Evolutionary conservation across 2,888 invertebrate species (phyloP).

Genomic region (Agriotes lineatus): DNA sequence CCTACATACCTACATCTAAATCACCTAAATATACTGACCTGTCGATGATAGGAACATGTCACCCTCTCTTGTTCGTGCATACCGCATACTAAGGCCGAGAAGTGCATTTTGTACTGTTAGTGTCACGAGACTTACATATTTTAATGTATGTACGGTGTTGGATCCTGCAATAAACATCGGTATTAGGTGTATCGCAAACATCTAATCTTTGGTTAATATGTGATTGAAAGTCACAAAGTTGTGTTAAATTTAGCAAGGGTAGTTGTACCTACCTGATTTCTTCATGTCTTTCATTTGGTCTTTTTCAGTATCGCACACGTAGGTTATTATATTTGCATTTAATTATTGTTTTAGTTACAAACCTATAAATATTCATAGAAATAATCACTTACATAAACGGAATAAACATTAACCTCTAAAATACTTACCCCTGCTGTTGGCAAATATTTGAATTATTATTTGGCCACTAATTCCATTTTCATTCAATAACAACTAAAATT

Average conservation of each 20-base stretch:
- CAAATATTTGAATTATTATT: neutral
- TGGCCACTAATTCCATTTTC: neutral
- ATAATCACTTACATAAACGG: neutral
- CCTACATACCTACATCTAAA: no score
- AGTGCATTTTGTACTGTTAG: conserved; percentile 97
- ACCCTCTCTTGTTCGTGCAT: conserved; percentile 88
- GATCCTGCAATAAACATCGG: conserved; percentile 46
- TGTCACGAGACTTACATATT: conserved; percentile 91
- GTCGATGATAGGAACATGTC: conserved; percentile 94
- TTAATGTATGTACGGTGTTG: conserved; percentile 66
- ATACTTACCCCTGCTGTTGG: neutral
- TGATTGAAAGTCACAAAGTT: no score
- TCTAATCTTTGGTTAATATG: no score
- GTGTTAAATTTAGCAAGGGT: neutral
- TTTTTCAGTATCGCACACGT: no score
- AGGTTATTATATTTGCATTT: no score
- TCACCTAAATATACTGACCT: conserved; percentile 75
- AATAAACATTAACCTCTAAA: neutral
- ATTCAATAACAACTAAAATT: neutral
- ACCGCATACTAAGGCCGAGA: conserved; percentile 95
- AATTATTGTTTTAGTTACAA: no score
- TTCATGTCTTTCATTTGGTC: conserved; percentile 22
- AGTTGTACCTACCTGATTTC: conserved; percentile 22
- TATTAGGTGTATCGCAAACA: no score
- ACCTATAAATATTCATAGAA: no score